A percentile compares a stretch with the other conserved stretches of the same genome.
Evolutionary conservation across 2,797 vertebrate species (phyloP).

Genomic region (Hippocampus kuda): DNA sequence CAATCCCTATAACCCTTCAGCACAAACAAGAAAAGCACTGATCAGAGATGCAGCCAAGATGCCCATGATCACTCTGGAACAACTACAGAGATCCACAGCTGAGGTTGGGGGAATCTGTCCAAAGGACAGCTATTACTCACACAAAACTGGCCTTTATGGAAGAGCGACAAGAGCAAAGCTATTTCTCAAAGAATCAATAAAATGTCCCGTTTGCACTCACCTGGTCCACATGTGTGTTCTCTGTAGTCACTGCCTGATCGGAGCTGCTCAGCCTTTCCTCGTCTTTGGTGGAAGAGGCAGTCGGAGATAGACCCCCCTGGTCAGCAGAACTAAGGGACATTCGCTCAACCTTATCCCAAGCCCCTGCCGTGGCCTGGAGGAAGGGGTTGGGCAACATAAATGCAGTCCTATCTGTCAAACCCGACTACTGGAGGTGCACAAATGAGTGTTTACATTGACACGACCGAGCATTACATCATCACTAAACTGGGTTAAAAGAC

Average conservation of each 20-base stretch:
- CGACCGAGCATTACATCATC: not conserved
- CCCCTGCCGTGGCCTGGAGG: slow-evolving; percentile 22
- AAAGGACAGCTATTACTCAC: too few species aligned
- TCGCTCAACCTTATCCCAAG: slow-evolving; percentile 20
- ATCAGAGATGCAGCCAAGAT: too few species aligned
- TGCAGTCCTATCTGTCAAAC: slow-evolving; percentile 1
- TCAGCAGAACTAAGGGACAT: slow-evolving; percentile 51
- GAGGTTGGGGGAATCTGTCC: too few species aligned
- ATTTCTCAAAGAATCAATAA: not conserved
- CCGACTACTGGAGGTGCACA: not conserved
- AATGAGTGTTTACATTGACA: not conserved
- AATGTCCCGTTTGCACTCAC: slow-evolving; percentile 16
- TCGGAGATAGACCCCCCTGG: slow-evolving; percentile 38
- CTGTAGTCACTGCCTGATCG: slow-evolving; percentile 12
- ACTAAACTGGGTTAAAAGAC: not conserved
- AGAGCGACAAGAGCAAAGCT: too few species aligned
- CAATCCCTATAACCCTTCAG: too few species aligned
- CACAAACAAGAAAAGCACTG: too few species aligned
- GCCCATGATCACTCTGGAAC: too few species aligned
- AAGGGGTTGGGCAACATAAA: not conserved
- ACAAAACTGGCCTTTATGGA: not conserved
- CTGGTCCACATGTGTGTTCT: slow-evolving; percentile 35
- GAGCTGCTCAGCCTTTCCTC: slow-evolving; percentile 30
- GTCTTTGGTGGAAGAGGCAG: slow-evolving; percentile 31
- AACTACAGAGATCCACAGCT: too few species aligned